Percentiles rank a stretch among this genome's conserved stretches.
Conservation (phyloP, 1,140 invertebrate genomes). For the Drosophila punjabiensis region DNA sequence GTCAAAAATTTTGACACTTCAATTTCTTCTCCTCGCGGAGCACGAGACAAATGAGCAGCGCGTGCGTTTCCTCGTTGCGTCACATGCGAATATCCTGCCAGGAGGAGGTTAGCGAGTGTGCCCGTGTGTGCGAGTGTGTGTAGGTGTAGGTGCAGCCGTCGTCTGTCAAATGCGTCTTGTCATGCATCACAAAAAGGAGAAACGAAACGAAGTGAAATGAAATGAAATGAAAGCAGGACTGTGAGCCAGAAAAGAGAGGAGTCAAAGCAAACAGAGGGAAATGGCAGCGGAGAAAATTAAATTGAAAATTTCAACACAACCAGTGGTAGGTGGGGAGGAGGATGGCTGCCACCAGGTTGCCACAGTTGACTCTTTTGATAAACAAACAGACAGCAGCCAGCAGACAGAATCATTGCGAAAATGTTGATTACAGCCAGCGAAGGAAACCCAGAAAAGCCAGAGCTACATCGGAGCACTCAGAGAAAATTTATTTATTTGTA, state of each 20-base stretch:
- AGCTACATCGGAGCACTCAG: constrained; percentile 3
- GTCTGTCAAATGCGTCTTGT: constrained; percentile 74
- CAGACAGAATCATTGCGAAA: constrained; percentile 63
- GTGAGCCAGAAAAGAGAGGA: constrained; percentile 43
- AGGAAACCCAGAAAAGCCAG: constrained; percentile 30
- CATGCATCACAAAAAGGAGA: constrained; percentile 72
- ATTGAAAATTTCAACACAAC: constrained; percentile 78
- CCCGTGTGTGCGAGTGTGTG: constrained; percentile 30
- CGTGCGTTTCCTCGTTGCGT: constrained; percentile 56
- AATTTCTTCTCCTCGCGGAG: constrained; percentile 62
- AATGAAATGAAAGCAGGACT: constrained; percentile 35
- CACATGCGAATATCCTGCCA: constrained; percentile 35
- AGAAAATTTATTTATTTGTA: not conserved
- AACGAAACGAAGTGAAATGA: constrained; percentile 21
- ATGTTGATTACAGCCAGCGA: constrained; percentile 74
- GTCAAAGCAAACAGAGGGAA: constrained; percentile 80
- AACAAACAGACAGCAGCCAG: constrained; percentile 67
- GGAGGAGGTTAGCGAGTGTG: constrained; percentile 17
- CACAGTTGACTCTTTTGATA: constrained; percentile 82
- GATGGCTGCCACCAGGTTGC: constrained; percentile 67
- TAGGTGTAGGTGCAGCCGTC: constrained; percentile 76
- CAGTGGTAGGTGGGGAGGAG: not conserved
- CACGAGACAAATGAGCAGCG: constrained; percentile 75
- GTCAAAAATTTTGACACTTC: constrained; percentile 82
- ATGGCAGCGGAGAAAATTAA: constrained; percentile 76